A percentile compares a stretch with the other conserved stretches of the same genome.
These are phyloP conservation scores for Mythimna ferrago DNA, from an alignment of 2,888 invertebrate genomes.

Conservation along the genomic window DNA sequence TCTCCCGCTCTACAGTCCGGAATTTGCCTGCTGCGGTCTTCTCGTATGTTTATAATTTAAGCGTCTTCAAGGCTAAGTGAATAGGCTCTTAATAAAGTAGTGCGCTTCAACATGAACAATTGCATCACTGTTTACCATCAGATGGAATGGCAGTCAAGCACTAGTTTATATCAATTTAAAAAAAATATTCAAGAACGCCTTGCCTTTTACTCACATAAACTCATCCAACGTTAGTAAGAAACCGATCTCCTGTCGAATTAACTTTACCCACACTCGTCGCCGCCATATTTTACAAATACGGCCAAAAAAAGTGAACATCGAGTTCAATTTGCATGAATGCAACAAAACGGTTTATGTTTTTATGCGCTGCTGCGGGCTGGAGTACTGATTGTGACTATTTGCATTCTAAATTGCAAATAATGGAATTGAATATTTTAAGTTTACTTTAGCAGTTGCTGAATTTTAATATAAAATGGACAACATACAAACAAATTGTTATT, in stretches of 20 bases:
- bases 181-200: not conserved
- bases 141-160: no score
- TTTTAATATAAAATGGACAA: constrained; percentile 27
- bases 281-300: constrained; percentile 54
- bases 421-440: constrained; percentile 53
- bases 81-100: no score
- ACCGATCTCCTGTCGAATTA: constrained; percentile 69
- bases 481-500: constrained; percentile 17
- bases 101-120: no score
- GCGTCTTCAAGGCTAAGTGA: no score
- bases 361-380: constrained; percentile 18
- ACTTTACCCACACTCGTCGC: constrained; percentile 52
- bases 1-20: no score
- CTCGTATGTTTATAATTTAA: no score
- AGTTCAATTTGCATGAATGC: constrained; percentile 65
- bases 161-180: no score
- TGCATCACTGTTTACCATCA: no score
- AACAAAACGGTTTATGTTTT: constrained; percentile 52
- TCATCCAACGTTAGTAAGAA: constrained; percentile 67
- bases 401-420: constrained; percentile 66
- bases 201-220: constrained; percentile 52
- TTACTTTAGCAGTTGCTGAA: constrained; percentile 18
- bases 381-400: constrained; percentile 59
- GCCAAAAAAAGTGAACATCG: constrained; percentile 52
- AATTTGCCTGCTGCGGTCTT: no score